These are phyloP conservation scores for Xenentodon cancila DNA, from an alignment of 2,797 vertebrate genomes.

Conservation along the genomic window DNA sequence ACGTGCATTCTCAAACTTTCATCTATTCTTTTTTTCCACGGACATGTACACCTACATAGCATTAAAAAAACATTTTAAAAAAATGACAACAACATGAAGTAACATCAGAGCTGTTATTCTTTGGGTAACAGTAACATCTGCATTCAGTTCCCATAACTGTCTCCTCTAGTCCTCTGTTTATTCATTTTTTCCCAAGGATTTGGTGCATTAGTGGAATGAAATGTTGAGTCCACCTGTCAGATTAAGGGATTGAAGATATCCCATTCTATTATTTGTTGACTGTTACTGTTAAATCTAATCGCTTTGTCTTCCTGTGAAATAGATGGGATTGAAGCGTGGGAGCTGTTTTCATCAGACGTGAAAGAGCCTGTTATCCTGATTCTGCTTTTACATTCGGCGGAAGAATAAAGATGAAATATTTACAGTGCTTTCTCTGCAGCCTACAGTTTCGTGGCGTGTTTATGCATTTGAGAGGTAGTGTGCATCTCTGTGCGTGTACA, in stretches of 20 bases:
- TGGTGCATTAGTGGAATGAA: slow-evolving; percentile 79
- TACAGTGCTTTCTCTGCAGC: slow-evolving; percentile 41
- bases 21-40: too few species aligned
- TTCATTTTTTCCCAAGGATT: slow-evolving; percentile 43
- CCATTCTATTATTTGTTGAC: slow-evolving; percentile 72
- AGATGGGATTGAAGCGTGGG: slow-evolving; percentile 65
- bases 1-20: too few species aligned
- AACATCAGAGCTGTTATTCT: slow-evolving; percentile 4
- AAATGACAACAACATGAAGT: slow-evolving; percentile 11
- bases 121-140: slow-evolving; percentile 23
- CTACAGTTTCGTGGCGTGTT: slow-evolving; percentile 21
- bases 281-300: slow-evolving; percentile 73
- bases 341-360: slow-evolving; percentile 59
- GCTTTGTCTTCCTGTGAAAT: slow-evolving; percentile 60
- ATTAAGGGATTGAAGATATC: slow-evolving; percentile 78
- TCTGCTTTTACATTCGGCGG: slow-evolving; percentile 52
- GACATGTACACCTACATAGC: too few species aligned
- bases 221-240: slow-evolving; percentile 77
- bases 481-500: slow-evolving; percentile 24
- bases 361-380: slow-evolving; percentile 56
- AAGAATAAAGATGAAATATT: slow-evolving; percentile 72
- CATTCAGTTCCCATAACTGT: slow-evolving; percentile 29
- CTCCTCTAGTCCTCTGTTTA: slow-evolving; percentile 15
- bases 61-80: too few species aligned
- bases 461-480: slow-evolving; percentile 14